Conservation (phyloP, 1,140 invertebrate species). For the Mesaphorura yosii region DNA sequence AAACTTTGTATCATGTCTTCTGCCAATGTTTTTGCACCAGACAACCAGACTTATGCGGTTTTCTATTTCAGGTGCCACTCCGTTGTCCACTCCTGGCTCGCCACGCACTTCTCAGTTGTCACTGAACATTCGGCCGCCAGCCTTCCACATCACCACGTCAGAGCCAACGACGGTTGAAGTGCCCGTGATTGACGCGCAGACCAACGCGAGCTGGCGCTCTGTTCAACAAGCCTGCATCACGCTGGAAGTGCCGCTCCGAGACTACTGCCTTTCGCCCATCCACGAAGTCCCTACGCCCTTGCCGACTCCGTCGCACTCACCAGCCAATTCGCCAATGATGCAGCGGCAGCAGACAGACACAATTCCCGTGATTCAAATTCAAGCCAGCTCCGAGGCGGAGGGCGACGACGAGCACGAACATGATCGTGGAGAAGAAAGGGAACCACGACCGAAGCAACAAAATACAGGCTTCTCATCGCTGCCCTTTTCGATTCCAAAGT, state of each 20-base stretch:
- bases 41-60: not conserved
- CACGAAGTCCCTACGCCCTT: slow-evolving; percentile 55
- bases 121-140: slow-evolving; percentile 23
- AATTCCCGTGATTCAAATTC: slow-evolving; percentile 25
- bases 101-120: slow-evolving; percentile 25
- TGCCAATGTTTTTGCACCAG: slow-evolving; percentile 3
- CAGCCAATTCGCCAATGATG: slow-evolving; percentile 53
- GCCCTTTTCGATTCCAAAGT: not conserved
- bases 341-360: slow-evolving; percentile 33
- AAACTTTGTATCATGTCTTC: too few species aligned
- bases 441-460: too few species aligned
- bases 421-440: not conserved
- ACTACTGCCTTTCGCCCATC: slow-evolving; percentile 56
- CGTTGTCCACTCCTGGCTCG: slow-evolving; percentile 30
- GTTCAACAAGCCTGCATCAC: slow-evolving; percentile 40
- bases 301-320: slow-evolving; percentile 45
- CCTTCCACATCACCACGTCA: slow-evolving; percentile 24
- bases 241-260: slow-evolving; percentile 55
- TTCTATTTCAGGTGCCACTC: slow-evolving; percentile 23
- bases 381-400: slow-evolving; percentile 27
- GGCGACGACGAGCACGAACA: slow-evolving; percentile 30
- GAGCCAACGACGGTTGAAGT: slow-evolving; percentile 26
- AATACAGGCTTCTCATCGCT: not conserved
- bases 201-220: slow-evolving; percentile 5
- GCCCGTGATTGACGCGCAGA: slow-evolving; percentile 27